Percentiles rank a stretch among this genome's conserved stretches.
Conservation (phyloP, 2,888 invertebrate species). For the Macrostomum cliftonense region DNA sequence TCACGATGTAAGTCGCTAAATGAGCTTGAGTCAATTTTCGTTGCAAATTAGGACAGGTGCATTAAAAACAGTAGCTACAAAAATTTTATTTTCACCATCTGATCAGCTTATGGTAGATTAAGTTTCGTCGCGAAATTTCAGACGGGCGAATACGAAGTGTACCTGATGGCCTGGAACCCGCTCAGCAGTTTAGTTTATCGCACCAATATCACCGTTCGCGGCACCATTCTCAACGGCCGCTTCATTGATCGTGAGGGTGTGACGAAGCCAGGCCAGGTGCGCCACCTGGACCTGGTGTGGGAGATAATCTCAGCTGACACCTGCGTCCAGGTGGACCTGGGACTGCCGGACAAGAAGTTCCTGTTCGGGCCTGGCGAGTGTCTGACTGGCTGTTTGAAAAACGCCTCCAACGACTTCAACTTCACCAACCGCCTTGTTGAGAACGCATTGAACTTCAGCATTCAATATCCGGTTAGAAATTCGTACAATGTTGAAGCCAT, state of each 20-base stretch:
- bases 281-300: conserved; percentile 17
- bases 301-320: conserved; percentile 16
- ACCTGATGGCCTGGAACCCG: conserved; percentile 16
- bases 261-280: conserved; percentile 12
- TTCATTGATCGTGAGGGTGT: conserved; percentile 4
- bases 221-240: conserved; percentile 13
- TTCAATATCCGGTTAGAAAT: conserved; percentile 4
- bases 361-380: conserved; percentile 3
- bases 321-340: conserved; percentile 21
- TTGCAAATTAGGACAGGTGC: no score
- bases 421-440: conserved; percentile 3
- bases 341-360: conserved; percentile 8
- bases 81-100: no score
- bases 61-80: no score
- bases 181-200: conserved; percentile 7
- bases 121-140: no score
- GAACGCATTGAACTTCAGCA: conserved; percentile 2
- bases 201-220: conserved; percentile 13
- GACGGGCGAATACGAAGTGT: conserved; percentile 13
- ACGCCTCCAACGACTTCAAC: neutral
- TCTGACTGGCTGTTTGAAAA: neutral
- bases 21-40: no score
- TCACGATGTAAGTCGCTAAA: no score
- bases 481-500: conserved; percentile 8
- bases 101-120: no score